Evolutionary conservation across 2,113 vertebrate genomes (phyloP), one percentile per base, ranked within the genome.

Genomic region (Merops nubicus): DNA sequence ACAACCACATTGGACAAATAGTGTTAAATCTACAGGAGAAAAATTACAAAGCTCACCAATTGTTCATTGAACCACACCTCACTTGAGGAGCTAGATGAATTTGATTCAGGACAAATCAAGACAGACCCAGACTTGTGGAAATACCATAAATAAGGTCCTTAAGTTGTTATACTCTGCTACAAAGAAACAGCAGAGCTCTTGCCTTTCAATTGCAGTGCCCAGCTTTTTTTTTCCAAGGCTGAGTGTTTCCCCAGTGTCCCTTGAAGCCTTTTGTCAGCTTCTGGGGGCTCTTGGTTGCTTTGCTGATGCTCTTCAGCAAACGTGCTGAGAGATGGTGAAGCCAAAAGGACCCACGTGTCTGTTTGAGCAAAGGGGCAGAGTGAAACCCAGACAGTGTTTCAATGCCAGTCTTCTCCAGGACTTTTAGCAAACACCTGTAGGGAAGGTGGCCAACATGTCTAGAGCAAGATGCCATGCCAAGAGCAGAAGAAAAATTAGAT

Each of bases 211-310:
- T 96, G 84, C 84, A 79, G 28, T 48, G 53, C 65, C 69, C 59
- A 92, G 56, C 75, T 67, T 16, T 69, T 33, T 63, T 43, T 89
- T 92, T 79, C 65, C 56, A 73, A 63, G 36, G 43, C 11, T 77
- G 64, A 84, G 51, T 51, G 63, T 85, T 96, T 91, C 48, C 92
- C 43, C 75, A 28, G 42, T 43, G 56, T 63, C 42, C 83, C 85
- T 79, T 68, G 26, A 62, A 72, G 56, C 56, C 60, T 97, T 93
- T 56, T 85, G 70, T 91, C 84, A 95, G 77, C 70, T 95, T 57
- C 40, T 85, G 38, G 59, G 70, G 18, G 5, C 47, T 94, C 36
- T 20, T 43, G 50, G 25, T 42, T 42, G 26, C 69, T 96, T 88
- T 69, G 88, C 72, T 90, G 82, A 83, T 60, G 17, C 22, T 82